Evolutionary conservation across 2,888 invertebrate species (phyloP).

Genomic region (Tenthredo amoena): DNA sequence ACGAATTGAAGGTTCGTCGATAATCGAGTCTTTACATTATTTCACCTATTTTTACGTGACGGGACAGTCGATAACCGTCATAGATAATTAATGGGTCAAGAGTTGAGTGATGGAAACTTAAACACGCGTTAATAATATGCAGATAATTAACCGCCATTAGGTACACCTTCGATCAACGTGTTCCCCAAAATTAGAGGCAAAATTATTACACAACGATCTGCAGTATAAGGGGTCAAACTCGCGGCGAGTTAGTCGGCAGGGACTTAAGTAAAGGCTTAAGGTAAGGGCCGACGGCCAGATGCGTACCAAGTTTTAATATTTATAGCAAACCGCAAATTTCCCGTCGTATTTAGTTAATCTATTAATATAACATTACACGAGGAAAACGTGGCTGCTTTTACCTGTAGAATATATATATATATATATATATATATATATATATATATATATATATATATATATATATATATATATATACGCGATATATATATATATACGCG

Average conservation of each 20-base stretch:
- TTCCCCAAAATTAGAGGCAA: not conserved
- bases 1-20: not conserved
- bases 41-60: not conserved
- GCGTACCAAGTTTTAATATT: slow-evolving; percentile 67
- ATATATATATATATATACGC: no score
- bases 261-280: slow-evolving; percentile 42
- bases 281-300: slow-evolving; percentile 56
- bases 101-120: slow-evolving; percentile 2
- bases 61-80: not conserved
- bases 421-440: no score
- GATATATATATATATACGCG: no score
- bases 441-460: no score
- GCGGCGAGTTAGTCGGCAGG: slow-evolving; percentile 15
- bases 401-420: no score
- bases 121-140: not conserved
- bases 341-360: slow-evolving; percentile 36
- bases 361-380: slow-evolving; percentile 22
- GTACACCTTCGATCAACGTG: not conserved
- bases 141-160: not conserved
- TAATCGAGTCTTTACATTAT: not conserved
- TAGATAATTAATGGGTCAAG: not conserved
- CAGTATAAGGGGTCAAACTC: slow-evolving; percentile 19
- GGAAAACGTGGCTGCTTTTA: not conserved
- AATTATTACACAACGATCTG: not conserved
- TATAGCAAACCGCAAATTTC: slow-evolving; percentile 65